phyloP scores from a whole-genome alignment of 2,797 vertebrate species.

The Ctenopoma multispine region DNA sequence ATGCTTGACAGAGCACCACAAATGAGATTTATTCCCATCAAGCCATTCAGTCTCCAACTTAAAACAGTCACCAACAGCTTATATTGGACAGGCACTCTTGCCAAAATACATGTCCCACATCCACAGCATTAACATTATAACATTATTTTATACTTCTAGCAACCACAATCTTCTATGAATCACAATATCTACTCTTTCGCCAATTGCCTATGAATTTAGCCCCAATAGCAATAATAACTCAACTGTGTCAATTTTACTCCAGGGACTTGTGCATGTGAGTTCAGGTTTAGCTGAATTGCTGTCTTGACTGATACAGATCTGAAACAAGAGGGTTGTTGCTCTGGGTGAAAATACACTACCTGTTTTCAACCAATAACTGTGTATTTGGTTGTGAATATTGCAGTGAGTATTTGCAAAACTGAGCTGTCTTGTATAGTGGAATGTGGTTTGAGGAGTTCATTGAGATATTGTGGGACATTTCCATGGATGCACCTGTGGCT shows the following conservation, averaged over 20 bases:
- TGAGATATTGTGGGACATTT: no score
- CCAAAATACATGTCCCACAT: slow-evolving; percentile 17
- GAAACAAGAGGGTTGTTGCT: slow-evolving; percentile 9
- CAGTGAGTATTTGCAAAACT: no score
- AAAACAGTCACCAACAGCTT: slow-evolving; percentile 55
- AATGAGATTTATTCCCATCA: slow-evolving; percentile 66
- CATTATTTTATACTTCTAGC: slow-evolving; percentile 29
- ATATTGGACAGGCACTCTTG: slow-evolving; percentile 45
- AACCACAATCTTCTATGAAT: slow-evolving; percentile 38
- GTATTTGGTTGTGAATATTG: no score
- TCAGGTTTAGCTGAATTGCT: slow-evolving; percentile 25
- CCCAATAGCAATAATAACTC: slow-evolving; percentile 36
- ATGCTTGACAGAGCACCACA: slow-evolving; percentile 52
- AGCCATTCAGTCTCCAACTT: slow-evolving; percentile 54
- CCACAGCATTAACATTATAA: slow-evolving; percentile 31
- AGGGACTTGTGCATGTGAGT: slow-evolving; percentile 22
- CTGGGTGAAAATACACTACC: not conserved
- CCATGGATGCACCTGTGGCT: no score
- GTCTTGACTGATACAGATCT: slow-evolving; percentile 15
- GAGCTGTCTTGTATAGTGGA: no score
- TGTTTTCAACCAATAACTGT: no score
- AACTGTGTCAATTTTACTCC: slow-evolving; percentile 34
- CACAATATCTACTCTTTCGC: no score
- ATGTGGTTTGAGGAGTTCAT: no score
- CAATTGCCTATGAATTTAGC: slow-evolving; percentile 40